Conservation (phyloP, 2,113 vertebrate species). For the Aplodontia rufa region DNA sequence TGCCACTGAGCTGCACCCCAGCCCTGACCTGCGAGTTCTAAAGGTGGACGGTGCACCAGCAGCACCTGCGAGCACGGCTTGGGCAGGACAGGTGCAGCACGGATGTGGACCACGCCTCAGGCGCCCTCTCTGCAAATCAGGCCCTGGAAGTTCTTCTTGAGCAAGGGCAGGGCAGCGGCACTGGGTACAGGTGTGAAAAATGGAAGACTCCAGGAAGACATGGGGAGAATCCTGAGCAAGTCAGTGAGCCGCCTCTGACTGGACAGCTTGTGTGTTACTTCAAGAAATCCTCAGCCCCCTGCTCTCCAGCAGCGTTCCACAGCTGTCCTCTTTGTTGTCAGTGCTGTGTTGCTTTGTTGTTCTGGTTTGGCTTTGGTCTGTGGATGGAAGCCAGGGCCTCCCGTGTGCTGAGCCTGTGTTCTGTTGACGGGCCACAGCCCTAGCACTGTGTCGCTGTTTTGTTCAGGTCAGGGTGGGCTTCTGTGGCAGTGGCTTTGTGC, state of each 20-base stretch:
- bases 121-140: neutral
- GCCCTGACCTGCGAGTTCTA: no score
- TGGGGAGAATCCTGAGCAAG: neutral
- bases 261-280: fast-evolving
- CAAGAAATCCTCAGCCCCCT: neutral
- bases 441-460: no score
- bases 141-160: neutral
- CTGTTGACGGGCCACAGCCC: no score
- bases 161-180: neutral
- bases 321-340: neutral
- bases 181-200: no score
- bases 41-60: neutral
- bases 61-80: neutral
- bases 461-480: no score
- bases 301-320: fast-evolving
- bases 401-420: no score
- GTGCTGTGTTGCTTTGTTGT: no score
- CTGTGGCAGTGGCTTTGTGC: neutral
- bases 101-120: no score
- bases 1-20: no score
- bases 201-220: neutral
- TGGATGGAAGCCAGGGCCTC: no score
- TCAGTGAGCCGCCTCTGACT: neutral
- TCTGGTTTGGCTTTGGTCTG: no score
- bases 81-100: neutral